These are phyloP conservation scores for Morpho helenor DNA, from an alignment of 2,888 invertebrate species.

Conservation along the genomic window DNA sequence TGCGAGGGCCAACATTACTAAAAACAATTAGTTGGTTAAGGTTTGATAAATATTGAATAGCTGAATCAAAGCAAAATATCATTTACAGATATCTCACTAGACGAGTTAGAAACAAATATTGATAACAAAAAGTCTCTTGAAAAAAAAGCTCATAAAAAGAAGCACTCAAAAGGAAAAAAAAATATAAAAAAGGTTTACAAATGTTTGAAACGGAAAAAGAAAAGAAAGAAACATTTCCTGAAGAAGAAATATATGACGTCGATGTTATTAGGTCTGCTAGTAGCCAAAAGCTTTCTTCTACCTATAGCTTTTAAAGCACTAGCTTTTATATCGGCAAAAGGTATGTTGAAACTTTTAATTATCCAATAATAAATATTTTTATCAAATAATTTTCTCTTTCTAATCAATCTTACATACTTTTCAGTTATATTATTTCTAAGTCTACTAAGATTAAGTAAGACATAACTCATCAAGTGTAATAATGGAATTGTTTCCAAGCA, in stretches of 20 bases:
- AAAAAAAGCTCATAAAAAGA: constrained; percentile 29
- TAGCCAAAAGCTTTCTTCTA: constrained; percentile 83
- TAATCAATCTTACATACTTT: neutral
- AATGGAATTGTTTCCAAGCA: constrained; percentile 59
- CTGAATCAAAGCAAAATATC: too few relatives aligned
- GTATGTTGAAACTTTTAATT: constrained; percentile 34
- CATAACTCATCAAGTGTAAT: constrained; percentile 49
- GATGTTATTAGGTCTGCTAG: constrained; percentile 80
- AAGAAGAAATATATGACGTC: constrained; percentile 80
- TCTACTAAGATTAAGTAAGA: constrained; percentile 6
- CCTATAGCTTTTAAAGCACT: constrained; percentile 84
- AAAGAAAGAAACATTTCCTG: constrained; percentile 45
- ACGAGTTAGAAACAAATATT: constrained; percentile 18
- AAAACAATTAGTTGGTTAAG: too few relatives aligned
- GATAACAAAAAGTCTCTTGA: constrained; percentile 24
- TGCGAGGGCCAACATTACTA: too few relatives aligned
- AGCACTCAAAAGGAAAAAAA: constrained; percentile 41
- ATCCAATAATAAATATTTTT: neutral
- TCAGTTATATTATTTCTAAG: constrained; percentile 6
- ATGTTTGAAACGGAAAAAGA: constrained; percentile 40
- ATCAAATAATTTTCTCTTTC: neutral
- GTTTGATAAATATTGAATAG: too few relatives aligned
- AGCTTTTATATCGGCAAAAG: constrained; percentile 82
- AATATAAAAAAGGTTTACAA: constrained; percentile 51
- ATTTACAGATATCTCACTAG: constrained; percentile 4